Evolutionary conservation across 2,113 vertebrate genomes (phyloP).

Genomic region (Solea solea): DNA sequence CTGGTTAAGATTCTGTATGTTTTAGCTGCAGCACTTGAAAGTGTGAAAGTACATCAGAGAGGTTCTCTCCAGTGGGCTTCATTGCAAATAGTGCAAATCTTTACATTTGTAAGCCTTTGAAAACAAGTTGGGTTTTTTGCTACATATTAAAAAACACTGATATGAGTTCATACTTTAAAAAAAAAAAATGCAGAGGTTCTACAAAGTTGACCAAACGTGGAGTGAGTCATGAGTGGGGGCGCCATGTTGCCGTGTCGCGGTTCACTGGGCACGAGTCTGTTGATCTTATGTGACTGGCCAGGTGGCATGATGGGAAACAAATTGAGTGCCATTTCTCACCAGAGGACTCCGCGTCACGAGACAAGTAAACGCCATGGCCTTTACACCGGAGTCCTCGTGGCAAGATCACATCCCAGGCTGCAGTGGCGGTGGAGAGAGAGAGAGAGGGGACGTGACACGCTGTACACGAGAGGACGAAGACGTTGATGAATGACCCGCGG

Average conservation of each 20-base stretch:
- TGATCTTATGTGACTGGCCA: slow-evolving; percentile 66
- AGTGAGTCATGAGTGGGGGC: slow-evolving; percentile 9
- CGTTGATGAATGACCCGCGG: slow-evolving; percentile 53
- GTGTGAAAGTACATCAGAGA: slow-evolving; percentile 53
- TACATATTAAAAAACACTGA: slow-evolving; percentile 30
- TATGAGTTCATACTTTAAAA: not conserved
- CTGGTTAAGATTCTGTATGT: slow-evolving; percentile 34
- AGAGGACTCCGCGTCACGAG: slow-evolving; percentile 38
- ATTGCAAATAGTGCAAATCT: slow-evolving; percentile 63
- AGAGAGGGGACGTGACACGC: slow-evolving; percentile 31
- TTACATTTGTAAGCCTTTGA: slow-evolving; percentile 36
- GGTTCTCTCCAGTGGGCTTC: slow-evolving; percentile 54
- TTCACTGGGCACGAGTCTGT: slow-evolving; percentile 60
- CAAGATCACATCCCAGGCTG: slow-evolving; percentile 4
- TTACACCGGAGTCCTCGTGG: slow-evolving; percentile 25
- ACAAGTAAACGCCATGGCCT: slow-evolving; percentile 44
- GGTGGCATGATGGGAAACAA: slow-evolving; percentile 78
- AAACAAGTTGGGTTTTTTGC: slow-evolving; percentile 38
- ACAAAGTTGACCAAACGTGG: slow-evolving; percentile 18
- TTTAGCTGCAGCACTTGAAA: slow-evolving; percentile 33
- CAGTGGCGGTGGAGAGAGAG: slow-evolving; percentile 19
- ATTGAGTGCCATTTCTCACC: slow-evolving; percentile 73
- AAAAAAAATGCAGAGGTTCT: slow-evolving; percentile 25
- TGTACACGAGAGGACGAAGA: slow-evolving; percentile 24
- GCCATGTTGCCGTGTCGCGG: slow-evolving; percentile 21